These are phyloP conservation scores for Rhabdomys pumilio DNA, from an alignment of 2,797 vertebrate species.

Conservation along the genomic window DNA sequence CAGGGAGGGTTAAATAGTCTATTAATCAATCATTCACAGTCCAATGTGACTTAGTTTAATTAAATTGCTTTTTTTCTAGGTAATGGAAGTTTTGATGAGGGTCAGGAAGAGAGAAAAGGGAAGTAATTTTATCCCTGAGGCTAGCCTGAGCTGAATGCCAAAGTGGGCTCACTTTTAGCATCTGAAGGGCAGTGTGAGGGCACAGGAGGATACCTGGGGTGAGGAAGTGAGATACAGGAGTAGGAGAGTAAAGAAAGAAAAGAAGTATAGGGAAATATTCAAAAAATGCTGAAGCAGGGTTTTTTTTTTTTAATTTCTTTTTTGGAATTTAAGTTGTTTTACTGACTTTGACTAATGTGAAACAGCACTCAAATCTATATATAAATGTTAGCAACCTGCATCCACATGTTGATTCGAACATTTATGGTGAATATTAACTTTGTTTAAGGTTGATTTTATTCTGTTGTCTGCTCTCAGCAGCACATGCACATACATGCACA, in stretches of 20 bases:
- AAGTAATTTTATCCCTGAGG: slow-evolving; percentile 23
- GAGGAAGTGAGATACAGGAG: background rate
- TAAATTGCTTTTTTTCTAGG: slow-evolving; percentile 73
- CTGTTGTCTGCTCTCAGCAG: background rate
- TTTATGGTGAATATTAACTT: background rate
- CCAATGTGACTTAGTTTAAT: slow-evolving; percentile 72
- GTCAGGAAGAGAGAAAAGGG: slow-evolving; percentile 63
- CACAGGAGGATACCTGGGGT: no score
- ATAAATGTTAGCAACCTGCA: background rate
- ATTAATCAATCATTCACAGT: slow-evolving; percentile 76
- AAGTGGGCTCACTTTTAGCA: background rate
- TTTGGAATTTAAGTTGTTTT: slow-evolving; percentile 39
- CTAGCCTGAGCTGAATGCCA: background rate
- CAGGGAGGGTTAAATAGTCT: slow-evolving; percentile 69
- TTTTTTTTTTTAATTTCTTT: background rate
- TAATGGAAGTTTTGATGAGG: slow-evolving; percentile 71
- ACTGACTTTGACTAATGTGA: background rate
- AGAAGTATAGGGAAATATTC: background rate
- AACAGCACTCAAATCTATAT: background rate
- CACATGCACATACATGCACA: background rate
- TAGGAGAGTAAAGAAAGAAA: background rate
- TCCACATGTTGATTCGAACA: background rate
- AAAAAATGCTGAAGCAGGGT: background rate
- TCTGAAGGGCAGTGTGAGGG: background rate
- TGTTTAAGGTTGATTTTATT: background rate